Conservation (phyloP, 2,888 invertebrate genomes). For the Andrena marginata region DNA sequence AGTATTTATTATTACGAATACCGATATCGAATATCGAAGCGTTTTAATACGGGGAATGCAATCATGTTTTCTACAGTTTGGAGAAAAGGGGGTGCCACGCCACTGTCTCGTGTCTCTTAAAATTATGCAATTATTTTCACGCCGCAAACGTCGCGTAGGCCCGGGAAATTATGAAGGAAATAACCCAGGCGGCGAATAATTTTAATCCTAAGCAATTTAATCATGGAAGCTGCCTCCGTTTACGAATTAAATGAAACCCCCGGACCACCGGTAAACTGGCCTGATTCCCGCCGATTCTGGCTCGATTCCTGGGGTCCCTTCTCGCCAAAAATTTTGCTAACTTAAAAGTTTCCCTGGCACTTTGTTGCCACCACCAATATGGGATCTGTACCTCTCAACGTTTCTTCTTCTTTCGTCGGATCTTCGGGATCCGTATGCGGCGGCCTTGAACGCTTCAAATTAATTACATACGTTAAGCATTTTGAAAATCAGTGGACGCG, state of each 20-base stretch:
- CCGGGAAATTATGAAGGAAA: constrained; percentile 33
- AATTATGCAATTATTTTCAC: constrained; percentile 32
- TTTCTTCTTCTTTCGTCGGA: background rate
- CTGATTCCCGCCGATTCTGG: background rate
- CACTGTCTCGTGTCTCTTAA: background rate
- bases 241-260: constrained; percentile 19
- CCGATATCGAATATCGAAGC: background rate
- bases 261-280: background rate
- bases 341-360: constrained; percentile 12
- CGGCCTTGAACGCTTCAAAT: background rate
- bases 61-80: background rate
- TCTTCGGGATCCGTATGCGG: constrained; percentile 5
- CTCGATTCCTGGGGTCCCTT: background rate
- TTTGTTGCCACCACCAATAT: background rate
- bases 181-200: constrained; percentile 14
- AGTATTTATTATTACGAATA: background rate
- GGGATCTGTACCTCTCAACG: background rate
- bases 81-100: background rate
- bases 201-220: constrained; percentile 19
- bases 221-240: background rate
- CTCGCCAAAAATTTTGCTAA: constrained; percentile 12
- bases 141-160: constrained; percentile 8
- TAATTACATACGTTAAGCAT: no score
- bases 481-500: background rate
- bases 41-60: background rate